Evolutionary conservation across 2,113 vertebrate genomes (phyloP), one percentile per base, ranked within the genome.

Genomic region (Daphoenositta chrysoptera): DNA sequence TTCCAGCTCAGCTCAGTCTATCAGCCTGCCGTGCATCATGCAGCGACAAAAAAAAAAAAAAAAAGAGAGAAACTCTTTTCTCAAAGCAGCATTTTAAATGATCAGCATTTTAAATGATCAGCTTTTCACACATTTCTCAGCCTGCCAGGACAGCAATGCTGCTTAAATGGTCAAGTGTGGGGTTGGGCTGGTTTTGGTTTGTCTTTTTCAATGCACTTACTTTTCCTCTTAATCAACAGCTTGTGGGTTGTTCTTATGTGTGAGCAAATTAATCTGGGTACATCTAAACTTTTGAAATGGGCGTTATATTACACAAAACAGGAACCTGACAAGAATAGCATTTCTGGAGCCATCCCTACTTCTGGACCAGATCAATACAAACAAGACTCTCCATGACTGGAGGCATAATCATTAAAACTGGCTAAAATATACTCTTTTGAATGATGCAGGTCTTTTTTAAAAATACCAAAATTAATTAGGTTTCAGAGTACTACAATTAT

Each of bases 301-400:
- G 16, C 18, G 39, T 30, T 61, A 54, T 47, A 27, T 75, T 42
- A 85, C 1, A 5, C 57, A 82, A 69, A 94, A 57, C 56, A 76
- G 6, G 3, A 83, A 45, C 66, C 86, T 83, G 56, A 84, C 6
- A 51, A 57, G 57, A 94, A 78, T 3, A 77, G 39, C 37, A 60
- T 82, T 91, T 91, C 30, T 80, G 72, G 64, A 91, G 69, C 20
- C 51, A 48, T 60, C 84, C 81, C 44, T 37, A 13, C 27, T 58
- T 40, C 71, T 69, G 33, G 56, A 87, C 53, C 45, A 64, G 58
- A 96, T 93, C 87, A 72, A 85, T 85, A 85, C 65, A 93, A 95
- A 91, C 77, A 89, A 91, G 95, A 50, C 82, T 60, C 84, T 85
- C 61, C 73, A 89, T 3, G 40, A 69, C 91, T 87, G 13, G 33